These are phyloP conservation scores for Germaria angustata DNA, from an alignment of 2,888 invertebrate species.

Conservation along the genomic window DNA sequence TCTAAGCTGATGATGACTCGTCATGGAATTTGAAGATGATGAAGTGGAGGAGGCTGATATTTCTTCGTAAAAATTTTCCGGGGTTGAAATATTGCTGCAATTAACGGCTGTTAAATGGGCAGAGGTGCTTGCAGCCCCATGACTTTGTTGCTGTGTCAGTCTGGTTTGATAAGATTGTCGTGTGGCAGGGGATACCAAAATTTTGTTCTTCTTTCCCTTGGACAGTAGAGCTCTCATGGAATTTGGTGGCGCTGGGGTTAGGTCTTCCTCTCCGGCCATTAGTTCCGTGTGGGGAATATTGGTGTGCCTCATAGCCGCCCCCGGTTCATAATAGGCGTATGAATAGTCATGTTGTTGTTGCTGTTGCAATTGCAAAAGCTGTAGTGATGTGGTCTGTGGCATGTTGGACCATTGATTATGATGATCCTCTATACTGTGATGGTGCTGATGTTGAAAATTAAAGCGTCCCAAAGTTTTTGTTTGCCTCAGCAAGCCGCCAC, in stretches of 20 bases:
- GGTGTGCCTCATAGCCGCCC: constrained; percentile 83
- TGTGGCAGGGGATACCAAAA: constrained; percentile 76
- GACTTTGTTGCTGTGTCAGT: constrained; percentile 50
- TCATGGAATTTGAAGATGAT: constrained; percentile 66
- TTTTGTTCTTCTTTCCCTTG: constrained; percentile 79
- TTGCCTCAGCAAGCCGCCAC: constrained; percentile 57
- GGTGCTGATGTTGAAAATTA: constrained; percentile 53
- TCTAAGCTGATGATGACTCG: constrained; percentile 68
- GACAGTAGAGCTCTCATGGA: constrained; percentile 78
- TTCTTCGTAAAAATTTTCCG: constrained; percentile 76
- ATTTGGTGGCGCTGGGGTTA: constrained; percentile 77
- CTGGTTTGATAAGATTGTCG: constrained; percentile 79
- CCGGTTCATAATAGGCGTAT: constrained; percentile 90
- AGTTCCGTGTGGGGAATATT: constrained; percentile 82
- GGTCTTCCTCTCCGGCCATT: constrained; percentile 58
- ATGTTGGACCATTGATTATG: constrained; percentile 67
- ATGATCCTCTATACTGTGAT: constrained; percentile 48
- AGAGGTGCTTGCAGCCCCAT: constrained; percentile 11
- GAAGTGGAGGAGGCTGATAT: constrained; percentile 73
- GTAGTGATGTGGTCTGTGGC: constrained; percentile 70
- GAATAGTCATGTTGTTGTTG: constrained; percentile 85
- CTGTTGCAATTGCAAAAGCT: constrained; percentile 67
- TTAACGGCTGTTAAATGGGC: constrained; percentile 26
- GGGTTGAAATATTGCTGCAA: constrained; percentile 61
- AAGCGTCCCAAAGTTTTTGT: constrained; percentile 68